Evolutionary conservation across 2,797 vertebrate genomes (phyloP).

Genomic region (Ataeniobius toweri): DNA sequence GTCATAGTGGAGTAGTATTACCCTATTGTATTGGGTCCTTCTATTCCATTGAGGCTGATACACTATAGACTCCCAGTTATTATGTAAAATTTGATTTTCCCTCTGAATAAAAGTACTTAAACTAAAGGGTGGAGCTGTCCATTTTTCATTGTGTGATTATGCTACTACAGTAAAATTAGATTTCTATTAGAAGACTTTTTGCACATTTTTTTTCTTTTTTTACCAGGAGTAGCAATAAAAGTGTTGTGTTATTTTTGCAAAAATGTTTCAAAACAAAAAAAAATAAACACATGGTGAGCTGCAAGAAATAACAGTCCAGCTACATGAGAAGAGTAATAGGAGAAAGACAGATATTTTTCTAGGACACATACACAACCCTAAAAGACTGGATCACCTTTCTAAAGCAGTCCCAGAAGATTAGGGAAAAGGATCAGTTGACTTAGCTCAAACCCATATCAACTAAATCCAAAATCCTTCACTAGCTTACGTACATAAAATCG

Average conservation of each 20-base stretch:
- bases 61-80: not conserved
- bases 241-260: not conserved
- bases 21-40: no score
- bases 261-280: not conserved
- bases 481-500: conserved; percentile 32
- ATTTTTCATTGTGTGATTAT: not conserved
- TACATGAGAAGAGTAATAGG: conserved; percentile 37
- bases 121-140: not conserved
- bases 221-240: not conserved
- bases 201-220: not conserved
- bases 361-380: conserved; percentile 43
- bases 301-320: conserved; percentile 18
- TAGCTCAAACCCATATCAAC: conserved; percentile 27
- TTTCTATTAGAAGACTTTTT: no score
- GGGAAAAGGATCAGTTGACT: conserved; percentile 41
- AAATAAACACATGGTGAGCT: not conserved
- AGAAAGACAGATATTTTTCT: conserved; percentile 26
- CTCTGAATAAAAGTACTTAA: not conserved
- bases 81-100: not conserved
- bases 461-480: conserved; percentile 29
- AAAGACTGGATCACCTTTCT: conserved; percentile 56
- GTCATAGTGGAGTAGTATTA: no score
- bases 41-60: no score
- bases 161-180: not conserved
- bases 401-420: conserved; percentile 37